Conservation (phyloP, 2,113 vertebrate genomes). For the Romanogobio albipinnatus region DNA sequence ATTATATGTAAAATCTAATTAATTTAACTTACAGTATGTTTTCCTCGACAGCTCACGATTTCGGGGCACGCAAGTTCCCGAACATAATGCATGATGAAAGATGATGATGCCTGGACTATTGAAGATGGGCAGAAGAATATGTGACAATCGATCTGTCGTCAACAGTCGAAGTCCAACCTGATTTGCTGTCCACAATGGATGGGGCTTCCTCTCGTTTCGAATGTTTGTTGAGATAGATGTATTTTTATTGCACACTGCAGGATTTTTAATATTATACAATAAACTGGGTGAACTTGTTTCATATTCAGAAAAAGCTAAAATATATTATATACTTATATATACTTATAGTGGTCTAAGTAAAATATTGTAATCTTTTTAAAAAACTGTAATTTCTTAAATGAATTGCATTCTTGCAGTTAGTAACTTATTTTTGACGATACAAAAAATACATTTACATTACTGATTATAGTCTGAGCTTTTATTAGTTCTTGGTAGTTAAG, state of each 20-base stretch:
- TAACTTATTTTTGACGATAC: background rate
- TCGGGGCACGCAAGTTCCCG: no score
- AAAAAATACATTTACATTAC: background rate
- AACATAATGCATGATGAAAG: no score
- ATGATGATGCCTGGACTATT: no score
- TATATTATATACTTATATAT: no score
- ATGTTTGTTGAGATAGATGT: background rate
- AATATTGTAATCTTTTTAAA: background rate
- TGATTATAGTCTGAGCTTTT: background rate
- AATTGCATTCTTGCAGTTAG: background rate
- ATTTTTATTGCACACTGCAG: background rate
- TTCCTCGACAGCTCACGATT: no score
- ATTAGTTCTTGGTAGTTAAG: conserved; percentile 50
- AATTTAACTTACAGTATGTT: no score
- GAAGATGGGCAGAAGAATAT: no score
- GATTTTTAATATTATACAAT: background rate
- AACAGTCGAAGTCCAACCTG: background rate
- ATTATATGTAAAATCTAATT: no score
- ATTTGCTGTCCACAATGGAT: background rate
- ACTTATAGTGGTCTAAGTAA: background rate
- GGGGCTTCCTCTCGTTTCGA: background rate
- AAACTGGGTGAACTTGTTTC: background rate
- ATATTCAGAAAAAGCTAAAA: background rate
- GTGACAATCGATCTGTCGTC: no score
- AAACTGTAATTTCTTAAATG: background rate